phyloP scores from a whole-genome alignment of 2,113 vertebrate genomes.

The Lasiurus cinereus region DNA sequence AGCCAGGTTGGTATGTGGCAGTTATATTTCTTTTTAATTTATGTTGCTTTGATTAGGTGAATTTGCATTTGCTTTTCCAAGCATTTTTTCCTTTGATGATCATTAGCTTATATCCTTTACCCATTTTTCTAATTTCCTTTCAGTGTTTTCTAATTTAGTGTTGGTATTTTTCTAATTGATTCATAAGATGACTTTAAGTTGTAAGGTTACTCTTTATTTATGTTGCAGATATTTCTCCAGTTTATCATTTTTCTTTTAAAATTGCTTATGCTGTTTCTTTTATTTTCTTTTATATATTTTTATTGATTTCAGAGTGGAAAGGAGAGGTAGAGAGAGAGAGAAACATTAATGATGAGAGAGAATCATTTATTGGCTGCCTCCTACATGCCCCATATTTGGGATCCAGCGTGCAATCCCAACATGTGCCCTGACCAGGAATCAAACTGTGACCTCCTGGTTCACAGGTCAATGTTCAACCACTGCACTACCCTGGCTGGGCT shows the following conservation, averaged over 20 bases:
- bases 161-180: slow-evolving; percentile 2
- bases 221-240: slow-evolving; percentile 41
- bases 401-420: too few relatives aligned
- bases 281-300: too few relatives aligned
- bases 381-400: too few relatives aligned
- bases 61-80: background rate
- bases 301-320: too few relatives aligned
- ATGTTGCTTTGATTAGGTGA: slow-evolving; percentile 8
- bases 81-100: background rate
- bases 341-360: too few relatives aligned
- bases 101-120: slow-evolving; percentile 5
- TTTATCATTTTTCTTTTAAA: slow-evolving; percentile 43
- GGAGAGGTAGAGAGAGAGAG: too few relatives aligned
- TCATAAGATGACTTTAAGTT: background rate
- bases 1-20: background rate
- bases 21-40: slow-evolving; percentile 24
- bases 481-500: too few relatives aligned
- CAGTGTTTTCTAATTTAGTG: background rate
- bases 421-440: too few relatives aligned
- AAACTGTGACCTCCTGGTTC: too few relatives aligned
- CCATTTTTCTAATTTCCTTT: slow-evolving; percentile 44
- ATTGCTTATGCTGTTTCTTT: slow-evolving; percentile 15
- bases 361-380: too few relatives aligned
- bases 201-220: slow-evolving; percentile 2
- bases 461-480: too few relatives aligned